Evolutionary conservation across 1,140 invertebrate genomes (phyloP), one percentile per base, ranked within the genome.

Genomic region (Diachasma alloeum): DNA sequence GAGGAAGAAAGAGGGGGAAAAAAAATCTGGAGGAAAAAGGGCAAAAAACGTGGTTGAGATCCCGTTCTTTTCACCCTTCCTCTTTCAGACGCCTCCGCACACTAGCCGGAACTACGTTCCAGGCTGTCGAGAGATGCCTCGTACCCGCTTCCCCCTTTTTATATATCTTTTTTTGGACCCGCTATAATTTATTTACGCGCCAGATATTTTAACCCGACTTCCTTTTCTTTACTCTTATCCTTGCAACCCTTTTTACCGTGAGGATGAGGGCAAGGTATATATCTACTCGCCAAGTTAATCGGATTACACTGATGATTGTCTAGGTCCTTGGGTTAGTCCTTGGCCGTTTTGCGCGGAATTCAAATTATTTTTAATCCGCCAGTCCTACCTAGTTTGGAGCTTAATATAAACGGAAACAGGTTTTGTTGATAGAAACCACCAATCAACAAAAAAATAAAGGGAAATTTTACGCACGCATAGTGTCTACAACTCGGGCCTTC

Each of bases 101-200:
- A 75, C 72, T 72, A 59, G 69, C 79, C 76, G 72, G 79, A 80
- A 74, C 72, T 75, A 17, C 59, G 71, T 78, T 66, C 48, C 76
- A 75, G 74, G 71, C 78, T 77, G 71, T 78, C 77, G 79, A 76
- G 73, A 72, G 70, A 59, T 68, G 66, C 63, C 76, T 78, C 73
- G 56, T 42, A 31, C 17, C 17, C 73, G 31, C 46, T 46, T 69
- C 48, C 17, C n/a, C 19, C 13, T 6, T 76, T 76, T 36, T 42
- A 6, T 22, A 37, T 53, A 44, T 37, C 44, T 42, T 56, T 76
- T 75, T 75, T 56, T 69, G 24, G 31, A 59, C 39, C 36, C 53
- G 39, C 74, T 72, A 80, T 80, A 78, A 78, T 80, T 80, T 75
- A 80, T 80, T 77, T 80, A 78, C 74, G 72, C 48, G 67, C 75